Evolutionary conservation across 2,888 invertebrate species (phyloP).

Genomic region (Drosophila barbarae): DNA sequence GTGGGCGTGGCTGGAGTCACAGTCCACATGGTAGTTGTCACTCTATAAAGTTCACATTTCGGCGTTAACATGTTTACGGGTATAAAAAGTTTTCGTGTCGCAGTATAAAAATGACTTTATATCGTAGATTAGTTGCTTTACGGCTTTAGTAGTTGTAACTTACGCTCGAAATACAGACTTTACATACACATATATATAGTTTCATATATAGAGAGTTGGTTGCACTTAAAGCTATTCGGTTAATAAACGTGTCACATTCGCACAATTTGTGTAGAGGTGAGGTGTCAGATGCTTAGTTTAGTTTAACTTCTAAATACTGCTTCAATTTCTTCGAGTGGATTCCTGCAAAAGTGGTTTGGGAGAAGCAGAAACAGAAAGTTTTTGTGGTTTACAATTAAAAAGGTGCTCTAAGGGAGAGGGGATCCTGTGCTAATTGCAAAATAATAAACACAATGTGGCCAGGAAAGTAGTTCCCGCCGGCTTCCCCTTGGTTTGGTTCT

Average conservation of each 20-base stretch:
- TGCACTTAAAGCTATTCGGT: slow-evolving; percentile 31
- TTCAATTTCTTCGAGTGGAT: slow-evolving; percentile 80
- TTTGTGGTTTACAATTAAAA: slow-evolving; percentile 56
- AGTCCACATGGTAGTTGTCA: slow-evolving; percentile 28
- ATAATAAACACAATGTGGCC: slow-evolving; percentile 23
- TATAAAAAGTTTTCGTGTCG: slow-evolving; percentile 37
- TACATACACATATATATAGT: slow-evolving; percentile 10
- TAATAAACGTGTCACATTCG: slow-evolving; percentile 66
- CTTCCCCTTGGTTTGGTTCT: slow-evolving; percentile 37
- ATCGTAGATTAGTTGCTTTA: slow-evolving; percentile 38
- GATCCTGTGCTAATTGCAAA: slow-evolving; percentile 28
- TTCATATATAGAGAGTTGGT: slow-evolving; percentile 2
- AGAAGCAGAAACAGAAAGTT: slow-evolving; percentile 62
- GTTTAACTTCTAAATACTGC: slow-evolving; percentile 80
- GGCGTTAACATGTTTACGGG: slow-evolving; percentile 33
- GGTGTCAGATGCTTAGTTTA: slow-evolving; percentile 50
- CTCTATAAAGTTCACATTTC: slow-evolving; percentile 34
- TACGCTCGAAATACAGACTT: slow-evolving; percentile 53
- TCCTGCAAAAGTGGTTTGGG: slow-evolving; percentile 75
- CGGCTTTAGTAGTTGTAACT: slow-evolving; percentile 43
- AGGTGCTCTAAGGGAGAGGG: slow-evolving; percentile 20
- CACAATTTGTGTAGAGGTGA: slow-evolving; percentile 41
- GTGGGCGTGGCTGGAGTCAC: slow-evolving; percentile 3
- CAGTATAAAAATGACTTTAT: slow-evolving; percentile 49
- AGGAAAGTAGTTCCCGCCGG: slow-evolving; percentile 19